Evolutionary conservation across 2,113 vertebrate genomes (phyloP), one percentile per base, ranked within the genome.

Genomic region (Syngnathus typhle): DNA sequence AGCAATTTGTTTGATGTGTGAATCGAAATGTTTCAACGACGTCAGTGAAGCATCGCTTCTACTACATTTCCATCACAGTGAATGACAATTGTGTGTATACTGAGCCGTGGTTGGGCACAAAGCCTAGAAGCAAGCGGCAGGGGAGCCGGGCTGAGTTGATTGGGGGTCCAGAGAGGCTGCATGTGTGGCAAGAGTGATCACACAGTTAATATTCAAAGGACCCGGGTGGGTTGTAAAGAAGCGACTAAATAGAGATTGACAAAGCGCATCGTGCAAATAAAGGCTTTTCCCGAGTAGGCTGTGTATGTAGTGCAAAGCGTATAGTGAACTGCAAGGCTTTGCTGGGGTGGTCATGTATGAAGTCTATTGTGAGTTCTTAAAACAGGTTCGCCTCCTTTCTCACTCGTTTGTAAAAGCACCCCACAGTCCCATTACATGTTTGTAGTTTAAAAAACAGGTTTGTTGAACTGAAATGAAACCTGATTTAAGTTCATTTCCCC

Each of bases 191-290:
- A 84, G 80, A 89, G 75, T 85, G 88, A 90, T 91, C 87, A 89
- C 89, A 89, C 86, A 81, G 90, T 91, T 90, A 87, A 91, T 90
- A 90, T 90, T 91, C 87, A 92, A 89, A 88, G 82, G 84, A 78
- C 82, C 54, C 5, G 69, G 73, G 75, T 71, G 77, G 74, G 84
- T 82, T 83, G 79, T 91, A 89, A 91, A 87, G 86, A 79, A 85
- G 77, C 78, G 68, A 76, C 81, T 88, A 88, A 85, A 90, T 90
- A 84, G 87, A 86, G 72, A 83, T 82, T 86, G 86, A 91, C 90
- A 91, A 91, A 90, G 89, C 85, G 43, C 73, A 27, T 84, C 77
- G 65, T 55, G 67, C 79, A 80, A 79, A 91, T 88, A 91, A 91
- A 86, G 82, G 71, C 69, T 75, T 73, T 64, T 78, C 70, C 64